Base-by-base conservation (phyloP, 2,797 vertebrate species). In the Serranus cabrilla region DNA sequence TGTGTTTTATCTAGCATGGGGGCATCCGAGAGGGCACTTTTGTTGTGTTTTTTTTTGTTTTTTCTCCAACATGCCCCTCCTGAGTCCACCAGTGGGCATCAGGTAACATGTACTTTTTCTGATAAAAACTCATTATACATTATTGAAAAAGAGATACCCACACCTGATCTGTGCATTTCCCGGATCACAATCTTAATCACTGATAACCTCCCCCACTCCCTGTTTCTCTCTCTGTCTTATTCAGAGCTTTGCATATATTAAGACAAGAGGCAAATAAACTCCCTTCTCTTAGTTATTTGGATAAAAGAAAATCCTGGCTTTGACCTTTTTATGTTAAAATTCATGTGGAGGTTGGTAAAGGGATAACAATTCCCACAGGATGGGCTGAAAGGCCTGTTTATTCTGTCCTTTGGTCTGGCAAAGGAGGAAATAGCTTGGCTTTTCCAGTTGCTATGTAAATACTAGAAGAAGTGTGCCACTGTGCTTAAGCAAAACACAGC, bases 391-490 rank as follows among this genome's bases (percentile, higher is more conserved):
- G 71, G 81, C 83, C 71, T 87, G 78, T 86, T 92, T 91, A 83
- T 88, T 91, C 79, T 63, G 71, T 50, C 73, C 71, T 88, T 90
- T 88, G 83, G 88, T 89, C 86, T 87, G 75, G 81, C 77, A 89
- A 78, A 85, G 65, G 70, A 88, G 87, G 89, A 90, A 91, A 77
- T 87, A 79, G 84, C 82, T 92, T 58, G 79, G 82, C 84, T 89
- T 90, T 88, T 91, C 71, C 77, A 88, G 80, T 76, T 54, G 67
- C 89, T 84, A 47, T 75, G 84, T 89, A 90, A 94, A 90, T 86
- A 89, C 81, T 20, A 71, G 74, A 85, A 89, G 79, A 87, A 88
- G 89, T 86, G 91, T 91, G 86, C 84, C 87, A 87, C 89, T 89
- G 90, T 87, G 85, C 77, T 83, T 81, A 58, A 71, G 72, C 56